Conservation (phyloP, 30 jellyfish, hydroid and myxozoan species). For the Calvadosia cruxmelitensis region DNA sequence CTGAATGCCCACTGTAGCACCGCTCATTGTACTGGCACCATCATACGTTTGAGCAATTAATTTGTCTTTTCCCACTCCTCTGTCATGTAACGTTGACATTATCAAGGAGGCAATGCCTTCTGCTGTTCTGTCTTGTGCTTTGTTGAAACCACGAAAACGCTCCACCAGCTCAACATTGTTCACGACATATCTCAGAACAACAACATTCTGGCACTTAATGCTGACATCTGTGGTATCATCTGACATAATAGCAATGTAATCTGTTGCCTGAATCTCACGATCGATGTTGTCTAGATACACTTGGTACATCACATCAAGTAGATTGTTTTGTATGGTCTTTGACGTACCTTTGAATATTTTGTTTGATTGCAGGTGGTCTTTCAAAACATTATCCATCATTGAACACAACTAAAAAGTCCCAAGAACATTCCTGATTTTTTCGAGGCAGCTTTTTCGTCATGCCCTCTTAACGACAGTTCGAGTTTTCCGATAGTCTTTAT, state of each 20-base stretch:
- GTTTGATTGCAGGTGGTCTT: slow-evolving; percentile 16
- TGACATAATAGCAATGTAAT: slow-evolving; percentile 19
- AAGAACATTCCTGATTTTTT: slow-evolving; percentile 43
- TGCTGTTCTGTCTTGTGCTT: background rate
- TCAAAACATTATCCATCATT: slow-evolving; percentile 16
- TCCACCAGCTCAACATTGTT: slow-evolving; percentile 1
- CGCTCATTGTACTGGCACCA: slow-evolving; percentile 39
- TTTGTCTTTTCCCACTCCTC: slow-evolving; percentile 5
- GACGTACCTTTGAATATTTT: slow-evolving; percentile 36
- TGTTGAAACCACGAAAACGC: slow-evolving; percentile 25
- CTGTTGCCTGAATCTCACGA: slow-evolving; percentile 9
- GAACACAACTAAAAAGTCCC: slow-evolving; percentile 17
- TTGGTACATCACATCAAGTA: slow-evolving; percentile 31
- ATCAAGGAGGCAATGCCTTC: background rate
- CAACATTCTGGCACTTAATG: slow-evolving; percentile 22
- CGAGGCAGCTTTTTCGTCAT: slow-evolving; percentile 16
- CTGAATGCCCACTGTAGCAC: slow-evolving; percentile 23
- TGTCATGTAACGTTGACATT: background rate
- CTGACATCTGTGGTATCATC: slow-evolving; percentile 33
- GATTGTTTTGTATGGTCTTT: slow-evolving; percentile 27
- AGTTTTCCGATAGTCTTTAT: slow-evolving; percentile 29
- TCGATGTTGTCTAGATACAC: slow-evolving; percentile 1
- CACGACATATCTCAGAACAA: background rate
- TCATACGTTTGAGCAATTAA: slow-evolving; percentile 26
- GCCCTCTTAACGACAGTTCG: slow-evolving; percentile 51